Conservation (phyloP, 2,888 invertebrate genomes). For the Cheilosia vulpina region DNA sequence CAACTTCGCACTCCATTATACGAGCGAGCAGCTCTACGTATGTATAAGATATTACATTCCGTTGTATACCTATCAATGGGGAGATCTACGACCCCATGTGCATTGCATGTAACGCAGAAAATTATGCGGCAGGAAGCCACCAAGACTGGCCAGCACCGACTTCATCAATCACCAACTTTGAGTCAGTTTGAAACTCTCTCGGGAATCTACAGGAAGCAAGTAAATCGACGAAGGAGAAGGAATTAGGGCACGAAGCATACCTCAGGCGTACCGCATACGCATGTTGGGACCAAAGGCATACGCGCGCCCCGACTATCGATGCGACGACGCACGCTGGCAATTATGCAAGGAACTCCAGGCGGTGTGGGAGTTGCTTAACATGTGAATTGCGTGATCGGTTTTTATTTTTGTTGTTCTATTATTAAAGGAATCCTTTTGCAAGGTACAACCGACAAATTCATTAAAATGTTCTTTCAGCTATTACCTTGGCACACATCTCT, state of each 20-base stretch:
- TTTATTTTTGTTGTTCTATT: background rate
- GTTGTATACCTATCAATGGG: conserved; percentile 49
- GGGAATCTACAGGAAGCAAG: conserved; percentile 18
- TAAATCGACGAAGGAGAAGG: conserved; percentile 43
- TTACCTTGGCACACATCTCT: conserved; percentile 31
- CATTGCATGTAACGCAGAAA: conserved; percentile 68
- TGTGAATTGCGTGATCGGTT: conserved; percentile 62
- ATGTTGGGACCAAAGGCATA: conserved; percentile 7
- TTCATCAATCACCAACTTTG: conserved; percentile 71
- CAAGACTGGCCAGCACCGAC: conserved; percentile 40
- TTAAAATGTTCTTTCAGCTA: conserved; percentile 37
- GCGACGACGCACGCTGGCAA: conserved; percentile 5
- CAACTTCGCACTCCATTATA: conserved; percentile 61
- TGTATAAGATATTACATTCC: conserved; percentile 16
- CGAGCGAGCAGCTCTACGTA: background rate
- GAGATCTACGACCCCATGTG: conserved; percentile 63
- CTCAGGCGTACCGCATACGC: conserved; percentile 17
- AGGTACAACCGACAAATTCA: conserved; percentile 28
- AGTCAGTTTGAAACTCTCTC: conserved; percentile 45
- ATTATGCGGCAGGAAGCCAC: conserved; percentile 67
- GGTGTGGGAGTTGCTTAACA: conserved; percentile 35
- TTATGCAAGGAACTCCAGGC: conserved; percentile 27
- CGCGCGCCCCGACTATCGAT: background rate
- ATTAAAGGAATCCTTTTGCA: background rate
- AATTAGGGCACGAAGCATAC: conserved; percentile 52